Conservation (phyloP, 2,113 vertebrate species). For the Bagarius yarrelli region DNA sequence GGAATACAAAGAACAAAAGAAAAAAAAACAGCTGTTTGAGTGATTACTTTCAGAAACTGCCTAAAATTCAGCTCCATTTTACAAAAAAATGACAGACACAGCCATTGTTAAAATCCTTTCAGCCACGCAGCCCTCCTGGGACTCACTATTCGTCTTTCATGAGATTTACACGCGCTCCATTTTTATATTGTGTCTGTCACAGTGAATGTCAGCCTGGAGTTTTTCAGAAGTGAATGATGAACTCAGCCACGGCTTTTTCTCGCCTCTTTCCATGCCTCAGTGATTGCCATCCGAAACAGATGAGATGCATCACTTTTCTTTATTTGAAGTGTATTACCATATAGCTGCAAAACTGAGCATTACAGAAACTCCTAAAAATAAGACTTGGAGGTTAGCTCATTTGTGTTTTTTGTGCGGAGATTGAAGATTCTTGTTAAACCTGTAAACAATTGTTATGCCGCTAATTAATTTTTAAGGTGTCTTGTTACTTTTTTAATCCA, state of each 20-base stretch:
- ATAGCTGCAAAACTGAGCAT: background rate
- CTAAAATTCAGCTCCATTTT: background rate
- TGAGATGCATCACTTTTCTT: background rate
- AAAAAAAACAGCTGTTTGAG: background rate
- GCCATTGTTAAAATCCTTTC: background rate
- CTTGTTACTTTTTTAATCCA: no score
- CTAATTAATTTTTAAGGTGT: no score
- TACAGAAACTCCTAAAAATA: no score
- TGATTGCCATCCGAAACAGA: background rate
- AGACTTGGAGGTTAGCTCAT: background rate
- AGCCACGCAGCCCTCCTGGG: background rate
- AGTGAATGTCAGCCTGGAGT: slow-evolving; percentile 13
- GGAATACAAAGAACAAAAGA: background rate
- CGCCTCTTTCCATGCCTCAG: background rate
- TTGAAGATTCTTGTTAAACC: no score
- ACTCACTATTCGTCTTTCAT: background rate
- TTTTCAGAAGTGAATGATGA: background rate
- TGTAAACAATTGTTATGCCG: no score
- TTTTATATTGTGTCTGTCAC: slow-evolving; percentile 21
- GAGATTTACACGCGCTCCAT: slow-evolving; percentile 4
- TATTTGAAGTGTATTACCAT: background rate
- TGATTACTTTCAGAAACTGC: background rate
- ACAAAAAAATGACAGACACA: background rate
- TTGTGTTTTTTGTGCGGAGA: background rate
- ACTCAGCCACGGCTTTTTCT: background rate